phyloP scores from a whole-genome alignment of 2,113 vertebrate species.

The Phaethon lepturus region DNA sequence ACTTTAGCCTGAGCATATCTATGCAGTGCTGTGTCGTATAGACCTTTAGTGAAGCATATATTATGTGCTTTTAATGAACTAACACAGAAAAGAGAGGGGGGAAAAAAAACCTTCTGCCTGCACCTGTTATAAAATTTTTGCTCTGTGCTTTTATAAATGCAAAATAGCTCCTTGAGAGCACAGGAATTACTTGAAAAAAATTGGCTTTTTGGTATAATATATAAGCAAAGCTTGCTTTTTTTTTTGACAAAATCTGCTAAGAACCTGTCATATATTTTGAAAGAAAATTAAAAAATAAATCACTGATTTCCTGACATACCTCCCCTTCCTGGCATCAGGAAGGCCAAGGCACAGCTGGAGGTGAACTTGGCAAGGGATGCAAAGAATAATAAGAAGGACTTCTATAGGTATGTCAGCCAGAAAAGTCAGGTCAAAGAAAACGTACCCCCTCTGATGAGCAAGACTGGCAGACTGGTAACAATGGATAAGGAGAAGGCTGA shows the following conservation, averaged over 20 bases:
- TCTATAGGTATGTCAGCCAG: too few species aligned
- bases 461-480: too few species aligned
- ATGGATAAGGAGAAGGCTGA: too few species aligned
- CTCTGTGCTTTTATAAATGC: not conserved
- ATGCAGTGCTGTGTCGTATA: fast-evolving
- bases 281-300: not conserved
- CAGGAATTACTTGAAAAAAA: not conserved
- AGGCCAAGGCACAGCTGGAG: too few species aligned
- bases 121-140: not conserved
- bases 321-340: too few species aligned
- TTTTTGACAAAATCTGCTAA: not conserved
- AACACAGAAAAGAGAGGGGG: not conserved
- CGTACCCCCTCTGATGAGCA: too few species aligned
- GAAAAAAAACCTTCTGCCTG: not conserved
- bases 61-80: not conserved
- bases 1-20: not conserved
- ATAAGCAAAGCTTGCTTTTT: not conserved
- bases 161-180: not conserved
- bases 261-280: not conserved
- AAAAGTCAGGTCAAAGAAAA: too few species aligned
- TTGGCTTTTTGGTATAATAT: not conserved
- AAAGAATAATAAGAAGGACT: too few species aligned
- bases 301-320: not conserved
- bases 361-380: too few species aligned
- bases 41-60: not conserved